Conservation (phyloP, 2,113 vertebrate species). For the Todiramphus saurophagus region DNA sequence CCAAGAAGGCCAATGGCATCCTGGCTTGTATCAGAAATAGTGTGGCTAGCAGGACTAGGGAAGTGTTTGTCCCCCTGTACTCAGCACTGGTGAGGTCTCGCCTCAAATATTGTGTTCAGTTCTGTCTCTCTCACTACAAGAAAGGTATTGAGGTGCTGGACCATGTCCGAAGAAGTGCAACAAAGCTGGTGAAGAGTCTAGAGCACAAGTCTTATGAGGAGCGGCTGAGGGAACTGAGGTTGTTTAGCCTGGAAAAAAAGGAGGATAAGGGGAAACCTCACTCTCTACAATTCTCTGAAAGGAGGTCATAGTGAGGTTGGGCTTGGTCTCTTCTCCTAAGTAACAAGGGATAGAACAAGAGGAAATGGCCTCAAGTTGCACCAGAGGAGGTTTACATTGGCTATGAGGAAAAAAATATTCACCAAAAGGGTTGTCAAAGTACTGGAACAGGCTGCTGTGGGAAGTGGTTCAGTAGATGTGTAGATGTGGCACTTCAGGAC, state of each 20-base stretch:
- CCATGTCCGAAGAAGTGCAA: accelerated
- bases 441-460: neutral
- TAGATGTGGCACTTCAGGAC: neutral
- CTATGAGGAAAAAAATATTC: no score
- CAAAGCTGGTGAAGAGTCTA: no score
- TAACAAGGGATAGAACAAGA: neutral
- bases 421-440: neutral
- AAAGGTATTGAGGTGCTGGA: neutral
- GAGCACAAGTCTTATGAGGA: no score
- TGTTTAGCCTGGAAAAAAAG: no score
- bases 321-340: neutral
- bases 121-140: neutral
- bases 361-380: neutral
- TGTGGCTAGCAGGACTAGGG: neutral
- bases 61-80: neutral
- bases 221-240: no score
- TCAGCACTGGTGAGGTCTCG: neutral
- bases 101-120: neutral
- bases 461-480: neutral
- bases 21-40: neutral
- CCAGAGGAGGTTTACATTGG: neutral
- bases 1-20: no score
- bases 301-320: neutral
- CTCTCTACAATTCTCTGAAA: neutral
- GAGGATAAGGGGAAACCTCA: neutral